Percentiles rank a stretch among this genome's conserved stretches.
Conservation (phyloP, 2,113 vertebrate species). For the Neolamprologus fasciatus region DNA sequence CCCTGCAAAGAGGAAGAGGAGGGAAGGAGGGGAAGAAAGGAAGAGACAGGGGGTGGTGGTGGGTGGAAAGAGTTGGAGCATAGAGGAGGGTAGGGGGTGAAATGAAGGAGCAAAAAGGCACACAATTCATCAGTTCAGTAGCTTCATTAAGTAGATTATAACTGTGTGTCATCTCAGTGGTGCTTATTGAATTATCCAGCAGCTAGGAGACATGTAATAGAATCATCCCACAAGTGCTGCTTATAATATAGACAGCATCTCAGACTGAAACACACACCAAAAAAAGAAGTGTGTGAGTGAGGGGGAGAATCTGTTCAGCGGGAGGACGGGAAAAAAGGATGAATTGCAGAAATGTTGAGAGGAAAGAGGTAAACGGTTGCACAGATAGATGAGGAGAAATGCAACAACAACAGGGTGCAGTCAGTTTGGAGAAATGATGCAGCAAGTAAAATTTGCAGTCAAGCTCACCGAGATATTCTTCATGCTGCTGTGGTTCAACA, state of each 20-base stretch:
- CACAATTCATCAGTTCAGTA: conserved; percentile 42
- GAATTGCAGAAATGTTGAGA: not conserved
- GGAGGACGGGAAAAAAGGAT: not conserved
- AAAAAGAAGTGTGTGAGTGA: not conserved
- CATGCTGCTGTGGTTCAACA: not conserved
- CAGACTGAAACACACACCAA: not conserved
- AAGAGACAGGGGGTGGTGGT: not conserved
- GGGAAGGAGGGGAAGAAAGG: not conserved
- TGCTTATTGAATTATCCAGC: conserved; percentile 58
- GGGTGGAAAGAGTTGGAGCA: not conserved
- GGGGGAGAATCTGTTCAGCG: not conserved
- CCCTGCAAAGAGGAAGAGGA: conserved; percentile 42
- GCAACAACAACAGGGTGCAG: not conserved
- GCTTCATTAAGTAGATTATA: conserved; percentile 64
- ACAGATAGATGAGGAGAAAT: not conserved
- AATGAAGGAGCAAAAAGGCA: conserved; percentile 2
- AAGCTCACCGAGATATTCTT: not conserved
- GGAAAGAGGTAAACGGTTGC: not conserved
- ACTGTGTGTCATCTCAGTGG: conserved; percentile 42
- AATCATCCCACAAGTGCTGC: conserved; percentile 48
- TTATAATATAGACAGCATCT: conserved; percentile 24
- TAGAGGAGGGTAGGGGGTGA: not conserved
- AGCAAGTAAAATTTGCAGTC: not conserved
- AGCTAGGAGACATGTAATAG: conserved; percentile 53
- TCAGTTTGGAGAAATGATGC: not conserved